Conservation (phyloP, 2,797 vertebrate species). For the Lithobates pipiens region DNA sequence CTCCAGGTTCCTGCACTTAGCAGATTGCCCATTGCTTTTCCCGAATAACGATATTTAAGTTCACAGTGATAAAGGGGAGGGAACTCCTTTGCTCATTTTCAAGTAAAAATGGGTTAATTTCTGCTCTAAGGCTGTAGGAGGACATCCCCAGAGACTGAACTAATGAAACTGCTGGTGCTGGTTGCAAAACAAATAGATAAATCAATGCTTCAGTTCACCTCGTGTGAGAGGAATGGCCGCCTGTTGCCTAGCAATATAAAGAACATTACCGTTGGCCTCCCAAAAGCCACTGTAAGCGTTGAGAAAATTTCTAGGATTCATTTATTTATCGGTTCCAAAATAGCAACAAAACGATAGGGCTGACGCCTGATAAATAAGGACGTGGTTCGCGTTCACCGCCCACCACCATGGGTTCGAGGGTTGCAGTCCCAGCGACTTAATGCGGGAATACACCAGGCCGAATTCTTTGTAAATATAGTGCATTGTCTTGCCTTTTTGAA, state of each 20-base stretch:
- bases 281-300: neutral
- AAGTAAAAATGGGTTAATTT: conserved; percentile 71
- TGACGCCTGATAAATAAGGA: conserved; percentile 20
- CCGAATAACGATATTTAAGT: too few relatives aligned
- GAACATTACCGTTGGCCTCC: conserved; percentile 58
- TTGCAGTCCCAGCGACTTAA: too few relatives aligned
- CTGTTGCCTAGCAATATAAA: conserved; percentile 81
- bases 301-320: conserved; percentile 32
- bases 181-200: conserved; percentile 86
- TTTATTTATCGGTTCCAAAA: conserved; percentile 37
- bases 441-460: too few relatives aligned
- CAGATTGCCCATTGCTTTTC: too few relatives aligned
- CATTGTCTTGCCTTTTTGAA: too few relatives aligned
- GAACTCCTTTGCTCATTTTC: conserved; percentile 21
- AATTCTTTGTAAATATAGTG: too few relatives aligned
- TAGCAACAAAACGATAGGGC: conserved; percentile 46
- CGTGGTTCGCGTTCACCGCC: too few relatives aligned
- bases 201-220: conserved; percentile 84
- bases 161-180: conserved; percentile 70
- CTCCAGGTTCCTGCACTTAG: too few relatives aligned
- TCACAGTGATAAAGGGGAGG: neutral
- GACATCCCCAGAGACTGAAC: conserved; percentile 63
- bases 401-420: too few relatives aligned
- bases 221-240: conserved; percentile 70
- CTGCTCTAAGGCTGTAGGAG: conserved; percentile 61